Evolutionary conservation across 2,888 invertebrate genomes (phyloP).

Genomic region (Heliconius sara): DNA sequence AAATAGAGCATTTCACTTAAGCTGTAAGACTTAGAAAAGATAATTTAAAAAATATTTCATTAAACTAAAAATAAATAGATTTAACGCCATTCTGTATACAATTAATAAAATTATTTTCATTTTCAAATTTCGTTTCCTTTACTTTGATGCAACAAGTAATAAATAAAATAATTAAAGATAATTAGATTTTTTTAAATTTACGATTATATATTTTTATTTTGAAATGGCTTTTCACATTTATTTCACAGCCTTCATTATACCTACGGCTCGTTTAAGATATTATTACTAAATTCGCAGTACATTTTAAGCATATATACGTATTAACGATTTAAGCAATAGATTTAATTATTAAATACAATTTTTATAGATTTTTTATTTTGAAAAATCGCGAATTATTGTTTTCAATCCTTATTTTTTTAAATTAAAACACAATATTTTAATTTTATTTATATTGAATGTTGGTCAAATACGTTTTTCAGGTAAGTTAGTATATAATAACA

Average conservation of each 20-base stretch:
- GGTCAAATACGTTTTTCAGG: slow-evolving; percentile 20
- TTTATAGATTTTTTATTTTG: slow-evolving; percentile 1
- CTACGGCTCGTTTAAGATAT: slow-evolving; percentile 51
- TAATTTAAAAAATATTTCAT: not conserved
- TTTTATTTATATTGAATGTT: slow-evolving; percentile 4
- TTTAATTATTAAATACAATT: not conserved
- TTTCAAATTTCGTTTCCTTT: not conserved
- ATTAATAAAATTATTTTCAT: not conserved
- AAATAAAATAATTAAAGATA: slow-evolving; percentile 1
- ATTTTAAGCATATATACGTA: slow-evolving; percentile 30
- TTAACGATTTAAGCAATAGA: slow-evolving; percentile 18
- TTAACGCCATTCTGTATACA: not conserved
- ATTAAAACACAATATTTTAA: not conserved
- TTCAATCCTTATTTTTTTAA: not conserved
- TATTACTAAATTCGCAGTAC: slow-evolving; percentile 31
- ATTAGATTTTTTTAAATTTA: not conserved
- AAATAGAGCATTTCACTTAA: not conserved
- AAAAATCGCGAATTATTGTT: slow-evolving; percentile 5
- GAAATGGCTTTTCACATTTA: slow-evolving; percentile 60
- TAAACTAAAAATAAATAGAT: not conserved
- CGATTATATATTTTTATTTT: slow-evolving; percentile 24
- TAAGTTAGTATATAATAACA: slow-evolving; percentile 41
- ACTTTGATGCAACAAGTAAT: not conserved
- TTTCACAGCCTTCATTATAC: slow-evolving; percentile 79
- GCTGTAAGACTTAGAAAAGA: not conserved